Base-by-base conservation (phyloP, 1,140 invertebrate species). In the Planococcus citri region DNA sequence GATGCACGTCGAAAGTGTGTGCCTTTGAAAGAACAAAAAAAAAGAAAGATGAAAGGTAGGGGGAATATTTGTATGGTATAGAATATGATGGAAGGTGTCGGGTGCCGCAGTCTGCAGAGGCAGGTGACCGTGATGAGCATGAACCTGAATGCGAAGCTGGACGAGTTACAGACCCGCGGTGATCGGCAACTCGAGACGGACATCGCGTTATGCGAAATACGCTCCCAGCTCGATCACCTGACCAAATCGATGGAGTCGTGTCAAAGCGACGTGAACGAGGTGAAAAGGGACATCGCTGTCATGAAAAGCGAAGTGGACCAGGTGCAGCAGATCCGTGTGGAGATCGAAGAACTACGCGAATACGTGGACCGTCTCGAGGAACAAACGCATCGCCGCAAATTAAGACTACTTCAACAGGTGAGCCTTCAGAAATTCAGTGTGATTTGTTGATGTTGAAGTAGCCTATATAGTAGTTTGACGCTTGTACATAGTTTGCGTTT, bases 41-140 rank as follows among this genome's bases (percentile, higher is more conserved):
- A 64, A 64, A 12, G 25, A 64, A 17, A 64, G 10, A 64, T 64
- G 60, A 17, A 64, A 64, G 60, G 60, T 64, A 64, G 60, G 60
- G 60, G 60, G 60, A 10, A 64, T 64, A 25, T 70, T 12, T 70
- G 69, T 70, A 60, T 70, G 64, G 27, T 69, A 70, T 68, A 70
- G 69, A 69, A 61, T 67, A 70, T 72, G 68, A 68, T 70, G 64
- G 67, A 70, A 69, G 64, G 72, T 69, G 57, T 71, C 60, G 60
- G 25, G 25, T 27, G 69, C 68, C 75, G 71, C 83, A 92, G 90
- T 88, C 88, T 93, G 83, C 91, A 94, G 85, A 91, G 92, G 85
- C 91, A 93, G 88, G 89, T 93, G 85, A 91, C 88, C 85, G 88
- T 92, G 83, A 94, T 94, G 92, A 93, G 90, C 82, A 91, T 92